Evolutionary conservation across 1,140 invertebrate species (phyloP), one percentile per base, ranked within the genome.

Genomic region (Sesamia nonagrioides): DNA sequence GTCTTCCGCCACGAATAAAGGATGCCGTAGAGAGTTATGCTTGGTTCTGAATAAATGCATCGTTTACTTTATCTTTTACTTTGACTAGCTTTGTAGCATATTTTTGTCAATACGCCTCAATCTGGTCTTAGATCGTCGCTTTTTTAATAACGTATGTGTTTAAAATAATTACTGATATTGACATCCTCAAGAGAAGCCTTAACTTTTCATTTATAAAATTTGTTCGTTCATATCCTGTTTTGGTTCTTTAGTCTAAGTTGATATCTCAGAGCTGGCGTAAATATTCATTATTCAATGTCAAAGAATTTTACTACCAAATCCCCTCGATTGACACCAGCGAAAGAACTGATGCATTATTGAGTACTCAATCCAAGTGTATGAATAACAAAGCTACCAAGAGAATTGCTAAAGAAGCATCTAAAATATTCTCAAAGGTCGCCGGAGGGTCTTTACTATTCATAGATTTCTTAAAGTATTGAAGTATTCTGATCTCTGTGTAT

Each of bases 361-460:
- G 9, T 37, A 42, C 27, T 33, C 54, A 58, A 58, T 58, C 54
- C 17, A 42, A 63, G 61, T 66, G 56, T 37, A 60, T 74, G 71
- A 74, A 60, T 45, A 45, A 60, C 21, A 60, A 40, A 74, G 42
- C 35, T 45, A 15, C 0, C 40, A 8, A 58, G 35, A 72, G 69
- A 60, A 60, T 74, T 42, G 18, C 37, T 33, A 74, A 3, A n/a
- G n/a, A 69, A 50, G 66, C 66, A 21, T 50, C 17, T 48, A 48
- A 60, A 37, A 74, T 27, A 45, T 58, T 33, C 71, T 18, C 35
- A 9, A 60, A 48, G 71, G 71, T 74, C 71, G 54, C 45, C 1
- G 54, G 54, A 74, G 35, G 52, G 52, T 74, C 58, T 50, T 50
- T 60, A 60, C 17, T 74, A 74, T 74, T 74, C 71, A 58, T 74